These are phyloP conservation scores for Aphelocoma californica DNA, from an alignment of 2,797 vertebrate species.

Conservation along the genomic window DNA sequence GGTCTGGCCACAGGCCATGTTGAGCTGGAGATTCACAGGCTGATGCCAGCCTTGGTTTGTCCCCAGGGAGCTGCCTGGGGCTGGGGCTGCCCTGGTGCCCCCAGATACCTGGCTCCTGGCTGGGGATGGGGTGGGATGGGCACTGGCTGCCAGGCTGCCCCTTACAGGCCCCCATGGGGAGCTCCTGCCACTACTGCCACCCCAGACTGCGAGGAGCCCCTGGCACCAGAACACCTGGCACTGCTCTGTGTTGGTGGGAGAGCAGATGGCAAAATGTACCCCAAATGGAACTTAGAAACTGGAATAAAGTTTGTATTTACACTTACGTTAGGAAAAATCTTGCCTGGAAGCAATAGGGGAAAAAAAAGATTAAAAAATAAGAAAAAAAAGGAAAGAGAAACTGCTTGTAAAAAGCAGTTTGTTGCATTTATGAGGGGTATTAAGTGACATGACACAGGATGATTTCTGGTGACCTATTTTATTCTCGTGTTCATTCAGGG, in stretches of 20 bases:
- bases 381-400: background rate
- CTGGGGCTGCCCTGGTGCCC: background rate
- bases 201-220: background rate
- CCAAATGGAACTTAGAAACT: background rate
- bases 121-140: background rate
- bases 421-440: background rate
- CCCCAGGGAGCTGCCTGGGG: background rate
- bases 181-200: rapidly evolving
- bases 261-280: background rate
- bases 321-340: background rate
- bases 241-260: background rate
- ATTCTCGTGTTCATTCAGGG: background rate
- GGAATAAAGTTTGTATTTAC: background rate
- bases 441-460: background rate
- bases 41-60: background rate
- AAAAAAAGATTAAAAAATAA: background rate
- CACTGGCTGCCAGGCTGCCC: background rate
- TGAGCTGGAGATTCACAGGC: background rate
- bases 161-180: background rate
- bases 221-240: background rate
- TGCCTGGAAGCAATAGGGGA: background rate
- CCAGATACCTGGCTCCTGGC: background rate
- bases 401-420: background rate
- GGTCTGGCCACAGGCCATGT: rapidly evolving
- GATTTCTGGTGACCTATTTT: background rate